Evolutionary conservation across 1,140 invertebrate genomes (phyloP).

Genomic region (Maniola jurtina): DNA sequence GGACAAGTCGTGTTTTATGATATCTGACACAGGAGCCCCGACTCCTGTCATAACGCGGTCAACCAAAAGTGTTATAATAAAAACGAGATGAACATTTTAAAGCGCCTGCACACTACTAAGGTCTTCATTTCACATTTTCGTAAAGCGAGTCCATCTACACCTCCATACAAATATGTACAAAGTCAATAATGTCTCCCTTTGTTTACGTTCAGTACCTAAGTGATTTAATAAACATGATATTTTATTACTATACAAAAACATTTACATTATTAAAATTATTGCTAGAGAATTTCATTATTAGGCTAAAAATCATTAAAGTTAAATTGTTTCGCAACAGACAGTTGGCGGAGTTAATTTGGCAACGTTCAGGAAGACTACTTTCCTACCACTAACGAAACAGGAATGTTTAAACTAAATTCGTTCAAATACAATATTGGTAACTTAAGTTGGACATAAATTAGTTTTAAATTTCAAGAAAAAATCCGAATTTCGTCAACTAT

Average conservation of each 20-base stretch:
- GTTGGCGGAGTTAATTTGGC: constrained; percentile 75
- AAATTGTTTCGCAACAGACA: constrained; percentile 69
- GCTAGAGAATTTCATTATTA: constrained; percentile 77
- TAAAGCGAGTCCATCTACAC: constrained; percentile 18
- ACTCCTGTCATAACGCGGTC: not conserved
- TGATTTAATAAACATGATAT: constrained; percentile 59
- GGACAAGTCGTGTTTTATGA: too few relatives aligned
- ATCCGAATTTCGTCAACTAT: constrained; percentile 61
- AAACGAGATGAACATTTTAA: constrained; percentile 46
- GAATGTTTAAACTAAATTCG: constrained; percentile 77
- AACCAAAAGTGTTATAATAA: constrained; percentile 20
- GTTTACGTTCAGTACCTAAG: constrained; percentile 48
- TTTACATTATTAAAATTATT: constrained; percentile 78
- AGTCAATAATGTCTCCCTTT: constrained; percentile 40
- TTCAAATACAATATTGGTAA: constrained; percentile 75
- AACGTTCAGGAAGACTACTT: constrained; percentile 77
- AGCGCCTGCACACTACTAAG: constrained; percentile 34
- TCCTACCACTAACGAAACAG: constrained; percentile 75
- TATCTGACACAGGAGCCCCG: not conserved
- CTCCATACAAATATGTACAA: constrained; percentile 36
- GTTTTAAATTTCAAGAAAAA: constrained; percentile 47
- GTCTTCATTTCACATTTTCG: constrained; percentile 37
- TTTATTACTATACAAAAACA: constrained; percentile 75
- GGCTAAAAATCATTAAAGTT: constrained; percentile 67
- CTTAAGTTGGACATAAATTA: constrained; percentile 69